Percentiles rank a stretch among this genome's conserved stretches.
Evolutionary conservation across 2,888 invertebrate genomes (phyloP).

Genomic region (Callyntrura guangdongensis): DNA sequence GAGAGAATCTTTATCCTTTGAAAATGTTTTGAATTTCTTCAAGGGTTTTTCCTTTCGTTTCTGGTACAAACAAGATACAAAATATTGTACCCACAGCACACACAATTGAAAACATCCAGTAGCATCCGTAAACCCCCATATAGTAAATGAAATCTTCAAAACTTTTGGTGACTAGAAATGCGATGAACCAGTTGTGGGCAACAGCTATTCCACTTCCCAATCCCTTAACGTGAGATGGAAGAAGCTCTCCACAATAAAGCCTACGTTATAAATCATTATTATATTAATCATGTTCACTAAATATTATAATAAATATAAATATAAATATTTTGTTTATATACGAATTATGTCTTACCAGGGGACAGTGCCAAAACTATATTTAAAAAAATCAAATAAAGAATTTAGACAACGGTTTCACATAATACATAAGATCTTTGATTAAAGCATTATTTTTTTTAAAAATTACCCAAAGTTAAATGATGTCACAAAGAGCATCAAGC

Average conservation of each 20-base stretch:
- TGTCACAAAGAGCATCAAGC: slow-evolving; percentile 92
- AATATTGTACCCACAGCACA: slow-evolving; percentile 80
- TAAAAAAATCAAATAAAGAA: slow-evolving; percentile 20
- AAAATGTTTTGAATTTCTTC: slow-evolving; percentile 85
- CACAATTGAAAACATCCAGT: slow-evolving; percentile 81
- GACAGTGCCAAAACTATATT: slow-evolving; percentile 89
- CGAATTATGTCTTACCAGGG: slow-evolving; percentile 88
- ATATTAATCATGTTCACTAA: not conserved
- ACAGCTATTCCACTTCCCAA: slow-evolving; percentile 87
- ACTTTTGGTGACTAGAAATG: slow-evolving; percentile 87
- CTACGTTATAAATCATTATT: not conserved
- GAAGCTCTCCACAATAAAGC: slow-evolving; percentile 88
- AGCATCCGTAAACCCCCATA: slow-evolving; percentile 79
- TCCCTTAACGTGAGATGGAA: slow-evolving; percentile 91
- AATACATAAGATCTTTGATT: not conserved
- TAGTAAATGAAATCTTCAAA: slow-evolving; percentile 85
- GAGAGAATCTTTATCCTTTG: slow-evolving; percentile 35
- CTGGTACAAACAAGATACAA: slow-evolving; percentile 81
- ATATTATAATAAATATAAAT: no score
- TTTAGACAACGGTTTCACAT: not conserved
- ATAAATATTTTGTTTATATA: not conserved
- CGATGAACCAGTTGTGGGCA: slow-evolving; percentile 91
- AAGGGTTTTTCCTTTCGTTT: slow-evolving; percentile 86
- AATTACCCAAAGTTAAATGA: slow-evolving; percentile 92
- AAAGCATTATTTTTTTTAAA: no score